These are phyloP conservation scores for Orientallactaga sibirica DNA, from an alignment of 2,797 vertebrate genomes.

Conservation along the genomic window DNA sequence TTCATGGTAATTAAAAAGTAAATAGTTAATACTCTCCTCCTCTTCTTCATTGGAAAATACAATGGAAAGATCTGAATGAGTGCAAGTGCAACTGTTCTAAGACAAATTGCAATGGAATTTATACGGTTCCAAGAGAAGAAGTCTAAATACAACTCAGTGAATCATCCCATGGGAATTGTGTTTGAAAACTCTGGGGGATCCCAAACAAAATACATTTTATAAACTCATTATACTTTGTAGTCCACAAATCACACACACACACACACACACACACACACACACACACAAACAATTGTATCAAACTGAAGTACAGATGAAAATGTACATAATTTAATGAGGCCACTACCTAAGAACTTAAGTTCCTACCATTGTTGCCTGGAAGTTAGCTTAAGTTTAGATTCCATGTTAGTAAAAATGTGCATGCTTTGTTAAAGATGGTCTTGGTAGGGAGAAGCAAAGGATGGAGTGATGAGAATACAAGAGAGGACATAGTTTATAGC, in stretches of 20 bases:
- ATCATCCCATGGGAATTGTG: neutral
- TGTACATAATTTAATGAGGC: neutral
- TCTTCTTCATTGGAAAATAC: slow-evolving; percentile 18
- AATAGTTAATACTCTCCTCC: neutral
- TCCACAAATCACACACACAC: slow-evolving; percentile 30
- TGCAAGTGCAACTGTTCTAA: neutral
- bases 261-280: too few species aligned
- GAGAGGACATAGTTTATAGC: neutral
- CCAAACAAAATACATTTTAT: slow-evolving; percentile 43
- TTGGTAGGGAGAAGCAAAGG: slow-evolving; percentile 23
- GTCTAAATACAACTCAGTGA: slow-evolving; percentile 10
- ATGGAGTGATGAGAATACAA: neutral
- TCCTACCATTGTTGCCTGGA: neutral
- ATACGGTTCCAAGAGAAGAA: slow-evolving; percentile 13
- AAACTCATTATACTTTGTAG: neutral
- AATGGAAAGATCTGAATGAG: slow-evolving; percentile 15
- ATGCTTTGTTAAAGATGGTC: neutral
- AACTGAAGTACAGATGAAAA: slow-evolving; percentile 39
- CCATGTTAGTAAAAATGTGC: neutral
- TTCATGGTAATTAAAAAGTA: neutral
- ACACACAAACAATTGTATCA: neutral
- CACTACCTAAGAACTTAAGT: slow-evolving; percentile 20
- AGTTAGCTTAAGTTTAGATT: neutral
- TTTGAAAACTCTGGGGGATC: slow-evolving; percentile 27
- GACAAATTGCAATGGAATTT: slow-evolving; percentile 8